phyloP scores from a whole-genome alignment of 2,113 vertebrate genomes.

The Tenebrosternarchus preto region DNA sequence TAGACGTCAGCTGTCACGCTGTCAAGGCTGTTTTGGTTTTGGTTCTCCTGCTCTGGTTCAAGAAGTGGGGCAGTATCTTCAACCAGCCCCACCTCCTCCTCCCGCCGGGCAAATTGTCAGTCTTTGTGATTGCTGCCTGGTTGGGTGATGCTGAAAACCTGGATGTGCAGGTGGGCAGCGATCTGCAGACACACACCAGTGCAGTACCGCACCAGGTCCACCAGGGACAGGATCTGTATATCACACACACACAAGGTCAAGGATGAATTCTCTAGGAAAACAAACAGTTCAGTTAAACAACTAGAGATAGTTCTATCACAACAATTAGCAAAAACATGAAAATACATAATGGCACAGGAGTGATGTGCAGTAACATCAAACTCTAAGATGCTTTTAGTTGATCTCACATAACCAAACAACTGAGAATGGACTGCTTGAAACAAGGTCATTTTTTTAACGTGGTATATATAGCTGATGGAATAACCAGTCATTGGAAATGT shows the following conservation, averaged over 20 bases:
- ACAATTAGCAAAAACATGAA: too few species aligned
- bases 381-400: too few species aligned
- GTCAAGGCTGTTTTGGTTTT: conserved; percentile 70
- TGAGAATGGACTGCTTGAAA: too few species aligned
- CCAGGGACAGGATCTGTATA: conserved; percentile 84
- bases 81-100: conserved; percentile 76
- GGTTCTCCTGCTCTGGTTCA: conserved; percentile 69
- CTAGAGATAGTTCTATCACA: too few species aligned
- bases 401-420: too few species aligned
- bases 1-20: conserved; percentile 64
- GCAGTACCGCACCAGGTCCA: conserved; percentile 91
- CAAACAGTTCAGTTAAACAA: neutral
- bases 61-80: conserved; percentile 68
- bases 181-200: conserved; percentile 91
- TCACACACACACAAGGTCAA: neutral
- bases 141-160: conserved; percentile 89
- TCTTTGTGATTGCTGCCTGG: conserved; percentile 84
- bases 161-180: conserved; percentile 88
- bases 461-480: too few species aligned
- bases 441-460: too few species aligned
- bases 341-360: too few species aligned
- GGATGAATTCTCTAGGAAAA: too few species aligned
- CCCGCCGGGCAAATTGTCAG: conserved; percentile 87
- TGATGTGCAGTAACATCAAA: too few species aligned
- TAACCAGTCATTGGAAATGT: too few species aligned